phyloP scores from a whole-genome alignment of 2,113 vertebrate species.

The Halichoerus grypus region DNA sequence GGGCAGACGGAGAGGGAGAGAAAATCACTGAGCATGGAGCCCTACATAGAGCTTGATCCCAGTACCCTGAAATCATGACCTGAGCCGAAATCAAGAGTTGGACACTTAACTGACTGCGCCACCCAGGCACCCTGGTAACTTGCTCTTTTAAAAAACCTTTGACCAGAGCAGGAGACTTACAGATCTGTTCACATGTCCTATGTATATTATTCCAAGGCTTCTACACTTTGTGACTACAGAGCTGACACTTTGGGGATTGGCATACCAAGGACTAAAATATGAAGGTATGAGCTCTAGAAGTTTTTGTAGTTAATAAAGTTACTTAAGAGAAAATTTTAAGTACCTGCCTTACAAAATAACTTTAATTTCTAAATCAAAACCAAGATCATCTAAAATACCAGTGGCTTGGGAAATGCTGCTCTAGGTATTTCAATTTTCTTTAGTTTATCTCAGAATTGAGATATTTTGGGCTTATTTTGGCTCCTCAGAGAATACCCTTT shows the following conservation, averaged over 20 bases:
- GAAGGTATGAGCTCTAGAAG: constrained; percentile 88
- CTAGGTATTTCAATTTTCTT: constrained; percentile 11
- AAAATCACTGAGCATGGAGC: background rate
- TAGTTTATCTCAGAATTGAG: background rate
- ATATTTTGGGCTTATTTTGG: background rate
- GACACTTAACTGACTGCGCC: background rate
- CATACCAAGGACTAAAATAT: constrained; percentile 95
- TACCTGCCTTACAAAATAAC: constrained; percentile 20
- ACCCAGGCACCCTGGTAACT: background rate
- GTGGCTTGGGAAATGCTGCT: background rate
- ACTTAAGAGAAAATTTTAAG: constrained; percentile 51
- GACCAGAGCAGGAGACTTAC: constrained; percentile 93
- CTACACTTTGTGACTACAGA: constrained; percentile 96
- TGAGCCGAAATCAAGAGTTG: background rate
- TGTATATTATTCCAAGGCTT: constrained; percentile 95
- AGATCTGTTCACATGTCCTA: constrained; percentile 94
- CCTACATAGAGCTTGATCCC: background rate
- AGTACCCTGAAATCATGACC: background rate
- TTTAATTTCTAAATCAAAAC: constrained; percentile 33
- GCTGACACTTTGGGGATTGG: constrained; percentile 95
- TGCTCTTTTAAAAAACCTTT: constrained; percentile 88
- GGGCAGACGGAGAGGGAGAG: background rate
- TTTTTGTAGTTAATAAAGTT: constrained; percentile 1
- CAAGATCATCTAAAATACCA: background rate
- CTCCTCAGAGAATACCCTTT: background rate